Base-by-base conservation (phyloP, 2,797 vertebrate species). In the Semotilus atromaculatus region DNA sequence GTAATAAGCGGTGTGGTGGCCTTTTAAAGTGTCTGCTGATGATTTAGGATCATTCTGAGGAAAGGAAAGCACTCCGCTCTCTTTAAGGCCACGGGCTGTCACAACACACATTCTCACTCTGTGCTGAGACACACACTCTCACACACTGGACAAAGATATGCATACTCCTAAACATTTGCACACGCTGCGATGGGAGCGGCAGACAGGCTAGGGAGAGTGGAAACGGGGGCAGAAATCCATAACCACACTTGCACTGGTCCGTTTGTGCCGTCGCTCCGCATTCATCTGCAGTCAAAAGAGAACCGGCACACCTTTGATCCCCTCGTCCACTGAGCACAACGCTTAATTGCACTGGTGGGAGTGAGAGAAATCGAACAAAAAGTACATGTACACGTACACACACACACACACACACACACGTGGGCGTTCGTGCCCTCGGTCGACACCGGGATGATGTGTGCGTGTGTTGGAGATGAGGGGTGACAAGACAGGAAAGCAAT, bases 1-100 rank as follows among this genome's bases (percentile, higher is more conserved):
- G 84, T 89, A 89, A 92, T 91, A 92, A 84, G 90, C 92, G 89
- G 84, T 88, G 89, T 83, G 87, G 87, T 92, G 92, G 90, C 92
- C 94, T 94, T 94, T 94, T 90, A 93, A 94, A 92, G 88, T 93
- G 92, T 93, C 94, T 92, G 72, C 89, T 92, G 88, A 88, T 92
- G 93, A 95, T 95, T 93, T 92, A 92, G 89, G 91, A 92, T 90
- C 89, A 90, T 89, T 86, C 88, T 64, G 85, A 87, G 62, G 88
- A 86, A 88, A 88, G 80, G 53, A 83, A 84, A 80, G 89, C 90
- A 53, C 78, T 88, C 80, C 58, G 74, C 87, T 89, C 88, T 87
- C 89, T 80, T 90, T 85, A 89, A 87, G 90, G 87, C 89, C 38
- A 86, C 79, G 82, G 86, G 84, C 87, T 64, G 87, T 90, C 87